A percentile compares a stretch with the other conserved stretches of the same genome.
Evolutionary conservation across 2,797 vertebrate genomes (phyloP).

Genomic region (Enteromius trimaculatus): DNA sequence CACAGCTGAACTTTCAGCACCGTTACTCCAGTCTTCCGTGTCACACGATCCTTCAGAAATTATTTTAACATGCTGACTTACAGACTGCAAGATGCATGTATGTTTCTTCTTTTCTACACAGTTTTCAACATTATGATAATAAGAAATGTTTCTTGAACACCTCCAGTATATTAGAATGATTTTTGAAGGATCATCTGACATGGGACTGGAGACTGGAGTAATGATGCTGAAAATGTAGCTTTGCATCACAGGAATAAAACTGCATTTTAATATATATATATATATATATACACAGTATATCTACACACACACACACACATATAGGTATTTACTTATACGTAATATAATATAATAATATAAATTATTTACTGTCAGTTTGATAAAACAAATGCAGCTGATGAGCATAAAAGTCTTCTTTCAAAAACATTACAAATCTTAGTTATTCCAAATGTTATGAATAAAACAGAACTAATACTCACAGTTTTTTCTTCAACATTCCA

Average conservation of each 20-base stretch:
- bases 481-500: slow-evolving; percentile 97
- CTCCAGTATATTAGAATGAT: neutral
- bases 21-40: neutral
- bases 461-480: slow-evolving; percentile 75
- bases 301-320: no score
- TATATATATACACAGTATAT: no score
- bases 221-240: neutral
- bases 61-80: neutral
- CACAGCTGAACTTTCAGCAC: neutral
- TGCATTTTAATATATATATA: neutral
- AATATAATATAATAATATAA: no score
- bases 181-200: neutral
- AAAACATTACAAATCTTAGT: neutral
- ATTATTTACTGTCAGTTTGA: neutral
- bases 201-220: neutral
- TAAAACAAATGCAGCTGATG: neutral
- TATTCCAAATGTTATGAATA: neutral
- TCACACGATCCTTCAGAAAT: neutral
- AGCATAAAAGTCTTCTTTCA: neutral
- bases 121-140: neutral
- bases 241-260: neutral
- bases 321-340: no score
- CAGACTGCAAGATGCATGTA: neutral
- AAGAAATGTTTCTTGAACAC: neutral
- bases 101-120: neutral